phyloP scores from a whole-genome alignment of 2,113 vertebrate genomes.

The Indicator indicator region DNA sequence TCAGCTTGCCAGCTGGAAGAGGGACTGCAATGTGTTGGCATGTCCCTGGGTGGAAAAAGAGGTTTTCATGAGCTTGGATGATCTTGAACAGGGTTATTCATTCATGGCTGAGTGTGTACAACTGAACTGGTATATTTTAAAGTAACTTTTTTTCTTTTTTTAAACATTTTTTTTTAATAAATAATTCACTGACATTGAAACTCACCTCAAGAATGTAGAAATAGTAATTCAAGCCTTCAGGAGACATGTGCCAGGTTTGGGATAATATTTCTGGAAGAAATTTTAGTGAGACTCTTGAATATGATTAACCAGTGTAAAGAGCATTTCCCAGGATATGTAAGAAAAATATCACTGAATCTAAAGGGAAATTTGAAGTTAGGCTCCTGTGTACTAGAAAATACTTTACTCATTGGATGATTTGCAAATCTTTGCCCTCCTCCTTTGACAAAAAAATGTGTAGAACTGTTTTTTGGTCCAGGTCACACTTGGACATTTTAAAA shows the following conservation, averaged over 20 bases:
- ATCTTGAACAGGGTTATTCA: constrained; percentile 34
- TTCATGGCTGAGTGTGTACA: background rate
- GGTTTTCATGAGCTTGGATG: constrained; percentile 8
- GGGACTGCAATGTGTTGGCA: background rate
- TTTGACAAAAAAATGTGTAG: background rate
- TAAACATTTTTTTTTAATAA: background rate
- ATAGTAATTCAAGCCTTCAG: background rate
- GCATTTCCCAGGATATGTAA: background rate
- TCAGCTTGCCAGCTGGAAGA: background rate
- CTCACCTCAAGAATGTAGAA: background rate
- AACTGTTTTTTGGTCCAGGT: background rate
- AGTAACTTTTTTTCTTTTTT: background rate
- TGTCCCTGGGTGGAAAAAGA: background rate
- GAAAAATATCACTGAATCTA: background rate
- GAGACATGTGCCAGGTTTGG: background rate
- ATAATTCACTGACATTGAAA: constrained; percentile 25
- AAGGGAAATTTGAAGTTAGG: background rate
- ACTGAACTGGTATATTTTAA: background rate
- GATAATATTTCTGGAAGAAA: background rate
- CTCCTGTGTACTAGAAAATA: background rate
- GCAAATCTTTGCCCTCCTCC: background rate
- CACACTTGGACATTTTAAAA: background rate
- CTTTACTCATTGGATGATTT: background rate
- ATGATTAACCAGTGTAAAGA: background rate
- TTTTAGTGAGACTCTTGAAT: background rate